A percentile compares a stretch with the other conserved stretches of the same genome.
phyloP scores from a whole-genome alignment of 2,113 vertebrate genomes.

The Trachemys scripta region DNA sequence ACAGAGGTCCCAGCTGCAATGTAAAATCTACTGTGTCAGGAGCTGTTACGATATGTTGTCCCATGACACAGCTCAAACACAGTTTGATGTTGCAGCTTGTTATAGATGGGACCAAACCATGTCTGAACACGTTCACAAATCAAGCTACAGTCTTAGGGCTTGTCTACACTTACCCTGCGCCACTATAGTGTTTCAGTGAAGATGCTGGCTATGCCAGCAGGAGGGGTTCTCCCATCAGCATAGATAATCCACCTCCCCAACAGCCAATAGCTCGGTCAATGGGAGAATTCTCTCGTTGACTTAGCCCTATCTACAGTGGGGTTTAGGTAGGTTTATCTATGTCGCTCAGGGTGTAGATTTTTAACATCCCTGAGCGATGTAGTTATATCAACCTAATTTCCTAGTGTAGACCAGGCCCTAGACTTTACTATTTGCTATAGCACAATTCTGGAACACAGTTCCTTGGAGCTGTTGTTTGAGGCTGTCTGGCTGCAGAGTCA shows the following conservation, averaged over 20 bases:
- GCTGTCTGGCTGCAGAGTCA: neutral
- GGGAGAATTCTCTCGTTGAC: neutral
- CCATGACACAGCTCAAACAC: neutral
- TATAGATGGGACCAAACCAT: neutral
- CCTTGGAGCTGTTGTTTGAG: neutral
- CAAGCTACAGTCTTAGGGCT: neutral
- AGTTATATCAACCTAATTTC: neutral
- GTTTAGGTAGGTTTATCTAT: neutral
- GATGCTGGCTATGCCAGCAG: neutral
- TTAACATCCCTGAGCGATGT: neutral
- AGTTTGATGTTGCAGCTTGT: neutral
- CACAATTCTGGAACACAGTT: neutral
- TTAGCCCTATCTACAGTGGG: neutral
- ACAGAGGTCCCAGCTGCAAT: neutral
- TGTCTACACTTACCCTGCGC: neutral
- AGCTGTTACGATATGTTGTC: neutral
- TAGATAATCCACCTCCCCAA: neutral
- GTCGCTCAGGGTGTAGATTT: neutral
- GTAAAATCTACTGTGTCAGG: neutral
- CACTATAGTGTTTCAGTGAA: neutral
- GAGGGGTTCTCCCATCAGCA: too few relatives aligned
- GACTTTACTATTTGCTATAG: neutral
- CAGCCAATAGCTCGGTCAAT: neutral
- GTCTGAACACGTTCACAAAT: neutral
- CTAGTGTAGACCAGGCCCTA: too few relatives aligned